A percentile compares a stretch with the other conserved stretches of the same genome.
Conservation (phyloP, 53 echinoderm and acorn worm genomes). For the Holothuria scabra region DNA sequence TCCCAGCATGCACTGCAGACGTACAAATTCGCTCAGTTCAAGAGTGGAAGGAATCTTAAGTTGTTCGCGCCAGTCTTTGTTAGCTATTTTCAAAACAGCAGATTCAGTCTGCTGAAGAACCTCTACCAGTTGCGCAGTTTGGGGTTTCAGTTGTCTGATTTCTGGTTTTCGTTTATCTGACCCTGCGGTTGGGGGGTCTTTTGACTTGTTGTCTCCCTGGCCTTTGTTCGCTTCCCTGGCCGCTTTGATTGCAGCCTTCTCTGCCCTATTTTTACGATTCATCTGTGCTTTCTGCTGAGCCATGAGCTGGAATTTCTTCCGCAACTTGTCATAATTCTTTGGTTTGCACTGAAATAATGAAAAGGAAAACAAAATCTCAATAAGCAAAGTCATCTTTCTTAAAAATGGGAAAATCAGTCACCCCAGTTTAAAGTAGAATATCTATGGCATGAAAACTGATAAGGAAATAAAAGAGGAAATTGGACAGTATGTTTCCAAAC, state of each 20-base stretch:
- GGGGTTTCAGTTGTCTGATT: slow-evolving; percentile 81
- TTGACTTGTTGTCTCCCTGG: slow-evolving; percentile 18
- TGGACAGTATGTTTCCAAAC: no score
- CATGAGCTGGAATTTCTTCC: slow-evolving; percentile 98
- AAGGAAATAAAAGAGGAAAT: no score
- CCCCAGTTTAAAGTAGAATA: no score
- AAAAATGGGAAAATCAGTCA: no score
- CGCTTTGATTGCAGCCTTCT: slow-evolving; percentile 96
- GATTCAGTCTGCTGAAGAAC: slow-evolving; percentile 98
- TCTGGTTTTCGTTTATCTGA: slow-evolving; percentile 42
- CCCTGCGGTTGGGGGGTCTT: slow-evolving; percentile 5
- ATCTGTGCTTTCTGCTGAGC: slow-evolving; percentile 97
- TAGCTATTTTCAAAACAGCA: slow-evolving; percentile 82
- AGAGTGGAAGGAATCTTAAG: slow-evolving; percentile 58
- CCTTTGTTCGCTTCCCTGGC: slow-evolving; percentile 91
- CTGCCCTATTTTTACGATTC: slow-evolving; percentile 93
- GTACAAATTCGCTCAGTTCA: slow-evolving; percentile 80
- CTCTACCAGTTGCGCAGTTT: slow-evolving; percentile 97
- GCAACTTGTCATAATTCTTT: slow-evolving; percentile 98
- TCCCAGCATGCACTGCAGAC: slow-evolving; percentile 85
- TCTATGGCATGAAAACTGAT: no score
- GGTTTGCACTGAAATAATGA: slow-evolving; percentile 90
- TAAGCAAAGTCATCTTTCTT: no score
- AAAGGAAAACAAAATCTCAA: not conserved
- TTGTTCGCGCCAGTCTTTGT: slow-evolving; percentile 54